These are phyloP conservation scores for Odontothrips loti DNA, from an alignment of 2,888 invertebrate genomes.

Conservation along the genomic window DNA sequence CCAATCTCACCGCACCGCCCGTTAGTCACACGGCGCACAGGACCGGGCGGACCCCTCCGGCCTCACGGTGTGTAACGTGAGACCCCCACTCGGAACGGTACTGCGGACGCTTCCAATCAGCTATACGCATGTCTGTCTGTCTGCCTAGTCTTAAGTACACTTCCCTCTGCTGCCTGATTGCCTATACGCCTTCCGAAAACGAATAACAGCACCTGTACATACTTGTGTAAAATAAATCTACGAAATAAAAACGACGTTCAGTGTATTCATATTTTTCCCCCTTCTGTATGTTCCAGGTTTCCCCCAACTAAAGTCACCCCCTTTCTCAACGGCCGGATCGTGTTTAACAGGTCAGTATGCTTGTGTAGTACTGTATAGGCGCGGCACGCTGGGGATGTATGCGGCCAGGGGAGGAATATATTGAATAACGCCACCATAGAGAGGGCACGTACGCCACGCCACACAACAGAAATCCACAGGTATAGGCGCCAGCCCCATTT, in stretches of 20 bases:
- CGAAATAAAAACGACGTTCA: too few species aligned
- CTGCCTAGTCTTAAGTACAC: too few species aligned
- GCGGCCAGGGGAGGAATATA: neutral
- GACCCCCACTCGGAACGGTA: neutral
- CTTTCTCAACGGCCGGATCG: conserved; percentile 37
- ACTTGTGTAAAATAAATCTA: too few species aligned
- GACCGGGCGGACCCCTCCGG: too few species aligned
- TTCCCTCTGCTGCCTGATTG: neutral
- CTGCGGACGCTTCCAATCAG: neutral
- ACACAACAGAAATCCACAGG: neutral
- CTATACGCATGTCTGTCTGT: neutral
- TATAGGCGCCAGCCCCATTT: neutral
- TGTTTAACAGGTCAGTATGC: conserved; percentile 40
- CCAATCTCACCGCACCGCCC: neutral
- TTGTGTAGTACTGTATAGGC: neutral
- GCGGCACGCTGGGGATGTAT: neutral
- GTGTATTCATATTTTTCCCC: neutral
- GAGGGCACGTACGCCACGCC: too few species aligned
- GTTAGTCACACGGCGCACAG: conserved; percentile 21
- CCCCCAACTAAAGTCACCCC: conserved; percentile 39
- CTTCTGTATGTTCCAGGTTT: conserved; percentile 38
- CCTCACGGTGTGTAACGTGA: neutral
- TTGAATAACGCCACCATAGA: neutral
- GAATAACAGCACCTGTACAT: too few species aligned
- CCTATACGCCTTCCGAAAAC: neutral